Evolutionary conservation across 2,888 invertebrate species (phyloP), one percentile per base, ranked within the genome.

Genomic region (Leptinotarsa rubiginosa): DNA sequence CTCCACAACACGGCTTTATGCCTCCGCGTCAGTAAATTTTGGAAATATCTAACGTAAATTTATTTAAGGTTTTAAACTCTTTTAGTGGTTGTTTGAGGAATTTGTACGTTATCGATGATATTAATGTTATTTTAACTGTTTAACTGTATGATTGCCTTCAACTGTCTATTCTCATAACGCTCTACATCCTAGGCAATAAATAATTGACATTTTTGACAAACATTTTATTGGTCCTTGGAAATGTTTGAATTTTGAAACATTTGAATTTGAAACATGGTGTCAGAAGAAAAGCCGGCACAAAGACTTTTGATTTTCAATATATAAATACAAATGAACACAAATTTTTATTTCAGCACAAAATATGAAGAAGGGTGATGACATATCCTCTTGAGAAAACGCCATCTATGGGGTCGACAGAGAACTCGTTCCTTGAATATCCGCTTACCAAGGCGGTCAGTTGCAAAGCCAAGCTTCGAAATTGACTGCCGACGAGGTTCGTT

Each of bases 1-100:
- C 84, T 22, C 82, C 84, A 16, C 87, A 86, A 72, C 83, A 83
- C 64, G 83, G 81, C 13, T 86, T 85, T 78, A 83, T 86, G 81
- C 87, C 86, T 22, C 86, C 86, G 50, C 86, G 86, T 76, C 84
- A 84, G 75, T 85, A 81, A 75, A 68, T 47, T 49, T 41, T 22
- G 5, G 20, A 47, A 1, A 49, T 13, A 18, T 52, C 49, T 47
- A 65, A 70, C 65, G 31, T 49, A 50, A 71, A 64, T 70, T 73
- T 74, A 71, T 73, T 75, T 75, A 74, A 75, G 75, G 50, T 70
- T 76, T 73, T 72, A 78, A 76, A 75, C 70, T 65, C 69, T 73
- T 74, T 73, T 74, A 74, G 76, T 75, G 74, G 75, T 70, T 72
- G 73, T 78, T 71, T 62, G 56, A 75, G 69, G 47, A 73, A 75